Evolutionary conservation across 2,113 vertebrate species (phyloP).

Genomic region (Excalfactoria chinensis): DNA sequence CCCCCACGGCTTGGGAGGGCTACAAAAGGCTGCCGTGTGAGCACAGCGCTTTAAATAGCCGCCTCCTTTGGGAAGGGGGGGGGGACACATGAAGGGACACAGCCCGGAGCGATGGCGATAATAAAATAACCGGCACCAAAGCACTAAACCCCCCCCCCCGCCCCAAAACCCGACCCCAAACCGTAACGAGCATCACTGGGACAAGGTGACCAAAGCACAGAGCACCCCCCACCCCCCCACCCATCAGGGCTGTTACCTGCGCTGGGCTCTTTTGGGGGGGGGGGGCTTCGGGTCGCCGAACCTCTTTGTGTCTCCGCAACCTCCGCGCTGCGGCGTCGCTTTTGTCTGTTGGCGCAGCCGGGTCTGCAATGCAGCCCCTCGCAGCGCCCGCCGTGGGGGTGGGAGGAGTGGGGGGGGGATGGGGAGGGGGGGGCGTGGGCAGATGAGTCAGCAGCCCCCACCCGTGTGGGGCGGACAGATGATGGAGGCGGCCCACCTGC

Average conservation of each 20-base stretch:
- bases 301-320: constrained; percentile 30
- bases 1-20: too few species aligned
- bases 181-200: too few species aligned
- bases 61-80: too few species aligned
- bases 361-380: constrained; percentile 83
- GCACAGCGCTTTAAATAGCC: too few species aligned
- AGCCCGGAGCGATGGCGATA: too few species aligned
- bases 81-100: too few species aligned
- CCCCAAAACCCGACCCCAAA: too few species aligned
- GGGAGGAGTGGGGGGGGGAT: too few species aligned
- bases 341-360: constrained; percentile 9
- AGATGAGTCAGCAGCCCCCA: constrained; percentile 62
- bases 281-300: neutral
- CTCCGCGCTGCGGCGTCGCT: constrained; percentile 36
- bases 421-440: neutral
- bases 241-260: neutral
- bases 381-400: neutral
- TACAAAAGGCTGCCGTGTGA: too few species aligned
- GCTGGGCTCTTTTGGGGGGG: neutral
- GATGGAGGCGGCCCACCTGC: neutral
- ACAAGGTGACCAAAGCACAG: too few species aligned
- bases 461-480: neutral
- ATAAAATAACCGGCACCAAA: too few species aligned
- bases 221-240: neutral
- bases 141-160: too few species aligned